Conservation (phyloP, 23 tunicate species). For the Styela plicata region DNA sequence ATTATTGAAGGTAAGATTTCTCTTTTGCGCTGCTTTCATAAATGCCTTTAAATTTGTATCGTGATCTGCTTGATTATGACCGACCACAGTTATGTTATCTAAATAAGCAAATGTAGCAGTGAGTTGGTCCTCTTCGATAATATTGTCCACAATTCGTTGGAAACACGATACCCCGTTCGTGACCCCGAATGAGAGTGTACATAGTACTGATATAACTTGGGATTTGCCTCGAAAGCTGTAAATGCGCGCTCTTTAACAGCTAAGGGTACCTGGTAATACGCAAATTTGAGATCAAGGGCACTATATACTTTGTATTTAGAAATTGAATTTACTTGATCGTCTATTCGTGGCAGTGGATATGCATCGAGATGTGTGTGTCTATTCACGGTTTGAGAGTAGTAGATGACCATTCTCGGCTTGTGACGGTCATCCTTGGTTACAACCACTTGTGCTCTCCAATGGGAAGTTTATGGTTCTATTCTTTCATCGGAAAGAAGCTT, state of each 20-base stretch:
- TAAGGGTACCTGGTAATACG: slow-evolving; percentile 20
- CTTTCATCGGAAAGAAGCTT: too few species aligned
- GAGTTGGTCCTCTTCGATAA: slow-evolving; percentile 1
- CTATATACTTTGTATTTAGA: slow-evolving; percentile 1
- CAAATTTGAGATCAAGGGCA: slow-evolving; percentile 24
- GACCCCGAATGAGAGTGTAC: slow-evolving; percentile 24
- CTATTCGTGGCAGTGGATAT: slow-evolving; percentile 28
- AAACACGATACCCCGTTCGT: slow-evolving; percentile 25
- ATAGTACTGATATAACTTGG: slow-evolving; percentile 20
- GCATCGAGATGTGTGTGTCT: slow-evolving; percentile 32
- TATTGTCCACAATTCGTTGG: slow-evolving; percentile 16
- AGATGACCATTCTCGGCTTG: too few species aligned
- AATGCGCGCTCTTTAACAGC: slow-evolving; percentile 4
- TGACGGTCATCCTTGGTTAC: too few species aligned
- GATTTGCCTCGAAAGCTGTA: slow-evolving; percentile 39
- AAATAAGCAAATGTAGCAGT: slow-evolving; percentile 20
- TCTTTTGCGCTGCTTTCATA: not conserved
- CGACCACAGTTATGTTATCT: slow-evolving; percentile 27
- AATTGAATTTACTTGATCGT: slow-evolving; percentile 17
- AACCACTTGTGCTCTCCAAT: too few species aligned
- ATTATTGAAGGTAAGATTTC: slow-evolving; percentile 17
- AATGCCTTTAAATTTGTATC: slow-evolving; percentile 23
- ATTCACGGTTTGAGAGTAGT: too few species aligned
- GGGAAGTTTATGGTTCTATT: too few species aligned
- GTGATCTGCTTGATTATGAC: slow-evolving; percentile 23